Evolutionary conservation across 2,888 invertebrate species (phyloP).

Genomic region (Rhagonycha fulva): DNA sequence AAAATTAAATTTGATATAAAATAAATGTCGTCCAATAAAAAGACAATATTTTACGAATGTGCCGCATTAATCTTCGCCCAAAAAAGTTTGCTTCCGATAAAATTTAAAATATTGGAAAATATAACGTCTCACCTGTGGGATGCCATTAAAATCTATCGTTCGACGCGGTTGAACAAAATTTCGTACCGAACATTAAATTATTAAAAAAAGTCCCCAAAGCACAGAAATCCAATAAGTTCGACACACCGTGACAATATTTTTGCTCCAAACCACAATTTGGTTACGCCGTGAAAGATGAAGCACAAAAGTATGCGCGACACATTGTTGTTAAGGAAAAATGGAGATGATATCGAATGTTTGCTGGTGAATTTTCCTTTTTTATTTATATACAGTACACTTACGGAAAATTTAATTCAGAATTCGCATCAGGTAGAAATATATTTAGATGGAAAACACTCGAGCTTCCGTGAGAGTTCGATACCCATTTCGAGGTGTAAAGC

Average conservation of each 20-base stretch:
- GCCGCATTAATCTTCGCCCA: background rate
- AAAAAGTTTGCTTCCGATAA: background rate
- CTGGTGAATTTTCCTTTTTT: background rate
- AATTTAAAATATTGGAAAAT: background rate
- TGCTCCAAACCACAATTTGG: background rate
- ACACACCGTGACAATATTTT: background rate
- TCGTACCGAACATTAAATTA: background rate
- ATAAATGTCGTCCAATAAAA: background rate
- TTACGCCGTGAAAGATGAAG: background rate
- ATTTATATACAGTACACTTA: background rate
- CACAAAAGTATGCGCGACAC: background rate
- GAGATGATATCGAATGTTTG: background rate
- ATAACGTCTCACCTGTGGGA: background rate
- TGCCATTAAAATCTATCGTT: background rate
- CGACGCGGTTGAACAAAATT: background rate
- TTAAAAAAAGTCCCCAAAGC: background rate
- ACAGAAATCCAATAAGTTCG: background rate
- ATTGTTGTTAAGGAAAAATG: background rate
- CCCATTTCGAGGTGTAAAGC: slow-evolving; percentile 19
- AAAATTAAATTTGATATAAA: background rate
- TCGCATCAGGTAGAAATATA: slow-evolving; percentile 7
- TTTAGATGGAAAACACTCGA: slow-evolving; percentile 34
- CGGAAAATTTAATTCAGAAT: background rate
- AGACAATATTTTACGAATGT: background rate
- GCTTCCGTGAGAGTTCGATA: slow-evolving; percentile 20